phyloP scores from a whole-genome alignment of 2,888 invertebrate genomes.

The Clivina fossor region DNA sequence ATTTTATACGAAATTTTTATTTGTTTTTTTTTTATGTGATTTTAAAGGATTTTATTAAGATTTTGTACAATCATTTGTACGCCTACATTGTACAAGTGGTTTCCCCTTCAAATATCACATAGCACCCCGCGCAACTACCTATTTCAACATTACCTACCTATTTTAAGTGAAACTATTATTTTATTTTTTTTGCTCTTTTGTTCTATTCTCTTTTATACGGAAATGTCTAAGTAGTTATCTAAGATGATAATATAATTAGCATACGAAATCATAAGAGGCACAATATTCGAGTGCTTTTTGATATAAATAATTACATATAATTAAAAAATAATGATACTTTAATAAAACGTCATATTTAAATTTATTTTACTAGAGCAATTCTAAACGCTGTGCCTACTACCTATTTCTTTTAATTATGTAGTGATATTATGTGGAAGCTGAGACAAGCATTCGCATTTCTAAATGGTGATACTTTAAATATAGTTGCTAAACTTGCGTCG shows the following conservation, averaged over 20 bases:
- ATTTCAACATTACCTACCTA: no score
- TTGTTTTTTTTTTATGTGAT: no score
- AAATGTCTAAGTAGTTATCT: constrained; percentile 15
- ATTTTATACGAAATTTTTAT: no score
- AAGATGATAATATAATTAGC: constrained; percentile 21
- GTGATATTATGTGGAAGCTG: constrained; percentile 23
- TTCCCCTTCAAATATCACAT: no score
- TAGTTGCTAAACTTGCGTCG: constrained; percentile 14
- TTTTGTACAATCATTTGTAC: no score
- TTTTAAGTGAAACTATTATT: no score
- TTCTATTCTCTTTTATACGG: constrained; percentile 13
- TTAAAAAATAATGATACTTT: constrained; percentile 16
- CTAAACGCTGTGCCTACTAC: constrained; percentile 32
- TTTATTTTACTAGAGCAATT: constrained; percentile 29
- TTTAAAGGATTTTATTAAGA: no score
- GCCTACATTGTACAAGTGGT: no score
- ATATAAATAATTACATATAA: constrained; percentile 25
- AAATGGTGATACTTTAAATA: constrained; percentile 30
- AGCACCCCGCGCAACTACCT: no score
- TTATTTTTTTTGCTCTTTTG: not conserved
- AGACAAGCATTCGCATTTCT: constrained; percentile 6
- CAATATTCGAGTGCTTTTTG: constrained; percentile 22
- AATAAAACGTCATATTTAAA: constrained; percentile 23
- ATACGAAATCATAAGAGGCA: constrained; percentile 19
- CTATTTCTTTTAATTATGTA: constrained; percentile 28